phyloP scores from a whole-genome alignment of 1,140 invertebrate species.

The Pseudomyrmex dendroicus region DNA sequence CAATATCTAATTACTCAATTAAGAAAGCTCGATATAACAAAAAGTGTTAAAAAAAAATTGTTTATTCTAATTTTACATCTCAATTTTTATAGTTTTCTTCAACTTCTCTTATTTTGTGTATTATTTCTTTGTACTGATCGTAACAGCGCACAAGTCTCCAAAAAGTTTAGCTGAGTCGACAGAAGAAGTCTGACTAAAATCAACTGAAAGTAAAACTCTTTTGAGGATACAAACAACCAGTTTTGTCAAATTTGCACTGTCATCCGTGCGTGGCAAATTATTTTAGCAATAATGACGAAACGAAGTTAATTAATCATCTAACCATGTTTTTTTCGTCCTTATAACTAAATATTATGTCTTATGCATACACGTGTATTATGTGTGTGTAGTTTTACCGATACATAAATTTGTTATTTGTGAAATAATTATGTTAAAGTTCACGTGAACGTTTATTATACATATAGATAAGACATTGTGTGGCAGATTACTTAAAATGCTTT shows the following conservation, averaged over 20 bases:
- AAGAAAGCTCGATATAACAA: background rate
- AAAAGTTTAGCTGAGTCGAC: no score
- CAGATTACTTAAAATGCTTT: background rate
- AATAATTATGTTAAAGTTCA: background rate
- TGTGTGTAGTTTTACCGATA: background rate
- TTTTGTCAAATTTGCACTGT: no score
- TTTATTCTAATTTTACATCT: background rate
- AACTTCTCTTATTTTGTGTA: no score
- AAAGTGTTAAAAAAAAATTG: background rate
- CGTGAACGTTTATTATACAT: background rate
- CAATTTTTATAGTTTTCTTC: background rate
- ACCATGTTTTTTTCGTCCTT: background rate
- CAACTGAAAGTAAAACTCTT: no score
- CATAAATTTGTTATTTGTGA: background rate
- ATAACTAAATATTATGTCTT: background rate
- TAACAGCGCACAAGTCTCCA: background rate
- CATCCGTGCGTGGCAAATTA: background rate
- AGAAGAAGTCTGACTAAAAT: no score
- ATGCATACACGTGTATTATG: background rate
- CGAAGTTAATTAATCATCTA: background rate
- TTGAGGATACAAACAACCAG: no score
- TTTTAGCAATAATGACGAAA: background rate
- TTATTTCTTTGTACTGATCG: background rate
- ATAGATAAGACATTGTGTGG: background rate
- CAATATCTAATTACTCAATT: background rate